Evolutionary conservation across 1,140 invertebrate species (phyloP).

Genomic region (Macrotrachela quadricornifera): DNA sequence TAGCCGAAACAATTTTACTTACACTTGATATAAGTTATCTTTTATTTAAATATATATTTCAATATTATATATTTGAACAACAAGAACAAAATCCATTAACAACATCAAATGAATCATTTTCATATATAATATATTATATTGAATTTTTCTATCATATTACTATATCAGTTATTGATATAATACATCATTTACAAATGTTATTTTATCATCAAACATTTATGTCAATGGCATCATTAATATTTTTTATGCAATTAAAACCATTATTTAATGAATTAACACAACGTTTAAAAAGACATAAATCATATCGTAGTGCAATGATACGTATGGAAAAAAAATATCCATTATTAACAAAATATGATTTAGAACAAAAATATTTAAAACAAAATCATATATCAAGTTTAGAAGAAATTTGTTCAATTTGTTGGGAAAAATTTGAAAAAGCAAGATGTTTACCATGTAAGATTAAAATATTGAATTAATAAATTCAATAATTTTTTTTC

Average conservation of each 20-base stretch:
- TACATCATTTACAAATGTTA: too few species aligned
- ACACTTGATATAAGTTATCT: too few species aligned
- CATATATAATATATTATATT: too few species aligned
- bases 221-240: conserved; percentile 67
- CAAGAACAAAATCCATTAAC: too few species aligned
- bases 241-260: conserved; percentile 65
- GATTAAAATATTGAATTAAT: conserved; percentile 52
- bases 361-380: conserved; percentile 32
- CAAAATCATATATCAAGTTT: too few species aligned
- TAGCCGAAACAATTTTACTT: too few species aligned
- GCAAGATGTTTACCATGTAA: conserved; percentile 69
- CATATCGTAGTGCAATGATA: conserved; percentile 55
- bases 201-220: conserved; percentile 38
- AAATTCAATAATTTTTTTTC: neutral
- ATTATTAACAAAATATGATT: conserved; percentile 51
- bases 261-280: conserved; percentile 61
- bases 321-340: conserved; percentile 65
- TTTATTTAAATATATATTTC: too few species aligned
- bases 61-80: too few species aligned
- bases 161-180: too few species aligned
- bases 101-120: too few species aligned
- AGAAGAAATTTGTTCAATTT: conserved; percentile 53
- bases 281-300: conserved; percentile 54
- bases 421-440: conserved; percentile 69
- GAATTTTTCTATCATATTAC: too few species aligned